Evolutionary conservation across 1,140 invertebrate genomes (phyloP).

Genomic region (Drosophila hydei): DNA sequence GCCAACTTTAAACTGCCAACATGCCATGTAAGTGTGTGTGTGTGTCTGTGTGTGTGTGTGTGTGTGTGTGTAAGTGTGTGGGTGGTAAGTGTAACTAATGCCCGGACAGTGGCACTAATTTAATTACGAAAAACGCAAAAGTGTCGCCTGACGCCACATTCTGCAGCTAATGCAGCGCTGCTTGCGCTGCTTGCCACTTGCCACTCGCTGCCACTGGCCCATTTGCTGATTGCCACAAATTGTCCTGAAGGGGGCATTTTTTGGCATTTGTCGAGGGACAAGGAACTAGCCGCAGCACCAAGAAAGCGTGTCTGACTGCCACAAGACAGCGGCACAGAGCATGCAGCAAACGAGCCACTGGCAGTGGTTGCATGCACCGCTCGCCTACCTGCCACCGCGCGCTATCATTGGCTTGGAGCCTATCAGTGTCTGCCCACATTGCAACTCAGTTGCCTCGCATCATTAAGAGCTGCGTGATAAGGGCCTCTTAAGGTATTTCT

Average conservation of each 20-base stretch:
- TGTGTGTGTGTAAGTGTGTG: constrained; percentile 16
- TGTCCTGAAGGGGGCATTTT: constrained; percentile 70
- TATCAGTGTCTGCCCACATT: constrained; percentile 7
- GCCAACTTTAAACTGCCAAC: constrained; percentile 74
- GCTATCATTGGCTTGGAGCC: not conserved
- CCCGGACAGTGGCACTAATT: constrained; percentile 78
- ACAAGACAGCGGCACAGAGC: constrained; percentile 25
- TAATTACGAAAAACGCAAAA: constrained; percentile 83
- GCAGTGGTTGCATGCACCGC: not conserved
- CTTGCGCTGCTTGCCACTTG: constrained; percentile 23
- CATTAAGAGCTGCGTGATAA: no score
- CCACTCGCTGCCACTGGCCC: constrained; percentile 42
- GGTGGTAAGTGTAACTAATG: constrained; percentile 75
- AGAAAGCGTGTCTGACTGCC: constrained; percentile 16
- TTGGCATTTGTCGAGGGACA: constrained; percentile 43
- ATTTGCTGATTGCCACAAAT: constrained; percentile 81
- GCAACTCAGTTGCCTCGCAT: constrained; percentile 9
- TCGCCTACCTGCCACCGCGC: not conserved
- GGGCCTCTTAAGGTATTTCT: no score
- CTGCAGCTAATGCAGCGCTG: constrained; percentile 65
- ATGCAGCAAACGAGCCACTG: constrained; percentile 6
- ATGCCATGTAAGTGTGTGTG: constrained; percentile 34
- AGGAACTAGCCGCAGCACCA: not conserved
- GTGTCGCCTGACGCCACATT: constrained; percentile 73
- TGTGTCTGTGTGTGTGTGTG: constrained; percentile 13